Percentiles rank a stretch among this genome's conserved stretches.
These are phyloP conservation scores for Diachasma alloeum DNA, from an alignment of 1,140 invertebrate species.

Conservation along the genomic window DNA sequence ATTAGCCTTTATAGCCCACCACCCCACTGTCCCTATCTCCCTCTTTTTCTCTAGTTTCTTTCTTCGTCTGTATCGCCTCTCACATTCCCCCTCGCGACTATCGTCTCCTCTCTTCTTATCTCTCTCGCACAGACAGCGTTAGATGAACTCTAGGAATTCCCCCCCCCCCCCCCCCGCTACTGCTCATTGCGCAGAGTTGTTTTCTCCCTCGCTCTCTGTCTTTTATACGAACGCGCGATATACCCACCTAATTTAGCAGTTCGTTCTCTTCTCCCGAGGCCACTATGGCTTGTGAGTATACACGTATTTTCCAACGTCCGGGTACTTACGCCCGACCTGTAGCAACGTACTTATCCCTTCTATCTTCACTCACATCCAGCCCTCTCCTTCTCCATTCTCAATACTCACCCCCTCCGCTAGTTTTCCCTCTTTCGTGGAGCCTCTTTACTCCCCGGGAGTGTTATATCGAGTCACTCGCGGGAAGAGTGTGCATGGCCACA, in stretches of 20 bases:
- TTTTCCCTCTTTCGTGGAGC: not conserved
- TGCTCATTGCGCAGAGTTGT: not conserved
- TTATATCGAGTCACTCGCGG: slow-evolving; percentile 3
- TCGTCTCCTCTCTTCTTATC: slow-evolving; percentile 9
- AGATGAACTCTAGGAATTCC: slow-evolving; percentile 22
- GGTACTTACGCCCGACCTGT: slow-evolving; percentile 23
- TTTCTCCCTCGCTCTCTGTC: slow-evolving; percentile 21
- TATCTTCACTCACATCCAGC: not conserved
- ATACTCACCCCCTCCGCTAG: not conserved
- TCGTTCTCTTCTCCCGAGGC: slow-evolving; percentile 31
- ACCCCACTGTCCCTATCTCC: slow-evolving; percentile 24
- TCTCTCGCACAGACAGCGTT: slow-evolving; percentile 24
- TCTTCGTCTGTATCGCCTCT: not conserved
- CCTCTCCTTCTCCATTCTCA: not conserved
- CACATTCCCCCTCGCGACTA: not conserved
- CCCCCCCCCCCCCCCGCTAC: slow-evolving; percentile 25
- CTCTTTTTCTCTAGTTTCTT: not conserved
- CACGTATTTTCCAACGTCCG: slow-evolving; percentile 17
- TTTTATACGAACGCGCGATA: slow-evolving; percentile 49
- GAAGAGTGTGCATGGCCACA: not conserved
- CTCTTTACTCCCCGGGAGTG: not conserved
- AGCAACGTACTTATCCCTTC: slow-evolving; percentile 1
- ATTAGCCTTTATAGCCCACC: slow-evolving; percentile 64
- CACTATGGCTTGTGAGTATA: slow-evolving; percentile 17
- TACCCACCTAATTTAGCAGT: slow-evolving; percentile 60